Evolutionary conservation across 64 coral and sea anemone genomes (phyloP), one percentile per base, ranked within the genome.

Genomic region (Montipora cactus): DNA sequence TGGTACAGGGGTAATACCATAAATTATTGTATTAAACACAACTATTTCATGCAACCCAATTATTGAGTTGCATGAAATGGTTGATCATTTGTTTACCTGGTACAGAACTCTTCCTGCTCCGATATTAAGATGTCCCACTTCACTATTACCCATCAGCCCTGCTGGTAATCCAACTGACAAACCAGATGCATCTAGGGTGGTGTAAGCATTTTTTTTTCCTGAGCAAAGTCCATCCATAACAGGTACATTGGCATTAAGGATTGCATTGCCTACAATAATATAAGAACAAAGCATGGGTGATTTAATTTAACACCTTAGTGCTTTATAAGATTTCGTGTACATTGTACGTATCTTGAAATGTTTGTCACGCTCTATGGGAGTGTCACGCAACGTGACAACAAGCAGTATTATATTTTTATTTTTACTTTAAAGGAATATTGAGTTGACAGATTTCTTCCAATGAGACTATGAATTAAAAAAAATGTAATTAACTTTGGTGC

Each of bases 131-230:
- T 99, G 97, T 0, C 97, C 97, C 48, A 99, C 95, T 91, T 99
- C 97, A 87, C 95, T 96, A 53, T 99, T 99, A 20, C 97, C 97
- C 97, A 99, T 99, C 5, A 99, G 91, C 18, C 97, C 97, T 44
- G 57, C 94, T 66, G 97, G 97, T 21, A 99, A 90, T 12, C 97
- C 97, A 59, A 99, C 97, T 57, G 94, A 91, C 0, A 99, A 84
- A 18, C 97, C 97, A 64, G 97, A 99, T 49, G 94, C 95, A 96
- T 99, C 97, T 48, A 99, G 95, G 16, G 97, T 89, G 12, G 92
- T 94, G 59, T 96, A 99, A 18, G 93, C 95, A 77, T 95, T 92
- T 78, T 90, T 77, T 15, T 87, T 66, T 25, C 89, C 92, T n/a
- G 69, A 76, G 28, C 85, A 92, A 81, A 99, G 95, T 8, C 75